A percentile compares a stretch with the other conserved stretches of the same genome.
Conservation (phyloP, 2,888 invertebrate species). For the Sepiola atlantica region DNA sequence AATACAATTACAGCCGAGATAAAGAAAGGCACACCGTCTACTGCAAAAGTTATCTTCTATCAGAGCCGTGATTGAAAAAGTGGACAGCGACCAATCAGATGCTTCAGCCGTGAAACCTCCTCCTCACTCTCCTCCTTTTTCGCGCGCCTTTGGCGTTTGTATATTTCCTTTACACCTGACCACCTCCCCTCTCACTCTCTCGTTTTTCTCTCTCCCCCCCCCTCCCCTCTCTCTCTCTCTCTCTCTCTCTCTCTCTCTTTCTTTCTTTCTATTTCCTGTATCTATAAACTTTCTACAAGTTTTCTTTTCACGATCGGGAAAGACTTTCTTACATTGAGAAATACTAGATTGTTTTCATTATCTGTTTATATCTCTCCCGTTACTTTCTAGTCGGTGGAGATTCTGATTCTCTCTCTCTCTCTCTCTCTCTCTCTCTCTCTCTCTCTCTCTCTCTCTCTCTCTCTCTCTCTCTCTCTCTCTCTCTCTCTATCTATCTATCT, state of each 20-base stretch:
- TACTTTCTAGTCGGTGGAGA: too few species aligned
- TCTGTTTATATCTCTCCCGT: too few species aligned
- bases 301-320: too few species aligned
- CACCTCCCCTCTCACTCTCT: neutral
- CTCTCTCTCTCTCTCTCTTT: neutral
- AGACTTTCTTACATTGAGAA: too few species aligned
- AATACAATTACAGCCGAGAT: neutral
- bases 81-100: neutral
- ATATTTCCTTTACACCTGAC: too few species aligned
- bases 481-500: too few species aligned
- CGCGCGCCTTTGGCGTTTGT: too few species aligned
- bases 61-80: neutral
- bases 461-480: neutral
- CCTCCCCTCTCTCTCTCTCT: neutral
- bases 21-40: neutral
- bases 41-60: conserved; percentile 1
- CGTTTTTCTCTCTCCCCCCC: neutral
- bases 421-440: neutral
- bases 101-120: neutral
- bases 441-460: neutral
- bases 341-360: too few species aligned
- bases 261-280: neutral
- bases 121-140: neutral
- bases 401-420: neutral
- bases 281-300: too few species aligned